phyloP scores from a whole-genome alignment of 2,797 vertebrate genomes.

The Myotis findleyi region DNA sequence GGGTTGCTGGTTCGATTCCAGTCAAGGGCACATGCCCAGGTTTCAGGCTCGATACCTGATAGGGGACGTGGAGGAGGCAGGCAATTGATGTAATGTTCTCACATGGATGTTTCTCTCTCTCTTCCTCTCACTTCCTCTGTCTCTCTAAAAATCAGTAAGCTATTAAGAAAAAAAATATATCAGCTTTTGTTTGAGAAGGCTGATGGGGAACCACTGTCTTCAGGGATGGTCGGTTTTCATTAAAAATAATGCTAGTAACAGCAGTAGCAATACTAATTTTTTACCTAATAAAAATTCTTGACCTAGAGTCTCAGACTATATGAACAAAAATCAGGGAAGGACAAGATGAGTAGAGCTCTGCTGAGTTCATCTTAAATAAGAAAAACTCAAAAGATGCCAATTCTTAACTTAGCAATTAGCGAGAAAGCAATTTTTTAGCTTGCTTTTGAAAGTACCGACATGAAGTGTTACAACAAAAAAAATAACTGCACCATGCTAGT shows the following conservation, averaged over 20 bases:
- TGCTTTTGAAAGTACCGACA: background rate
- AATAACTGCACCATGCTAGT: background rate
- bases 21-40: too few species aligned
- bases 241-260: background rate
- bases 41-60: too few species aligned
- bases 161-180: background rate
- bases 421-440: conserved; percentile 1
- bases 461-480: background rate
- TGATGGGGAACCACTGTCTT: background rate
- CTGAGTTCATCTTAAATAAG: conserved; percentile 24
- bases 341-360: background rate
- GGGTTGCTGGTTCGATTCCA: too few species aligned
- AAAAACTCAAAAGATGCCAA: background rate
- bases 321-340: conserved; percentile 11
- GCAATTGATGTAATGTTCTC: too few species aligned
- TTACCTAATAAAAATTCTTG: background rate
- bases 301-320: background rate
- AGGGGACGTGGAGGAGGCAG: too few species aligned
- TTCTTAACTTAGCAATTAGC: background rate
- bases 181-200: background rate
- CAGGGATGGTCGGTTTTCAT: background rate
- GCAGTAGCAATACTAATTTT: background rate
- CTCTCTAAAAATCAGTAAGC: too few species aligned
- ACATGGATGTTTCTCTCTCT: too few species aligned
- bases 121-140: too few species aligned